A percentile compares a stretch with the other conserved stretches of the same genome.
Evolutionary conservation across 2,797 vertebrate genomes (phyloP).

Genomic region (Sebastes paucispinis): DNA sequence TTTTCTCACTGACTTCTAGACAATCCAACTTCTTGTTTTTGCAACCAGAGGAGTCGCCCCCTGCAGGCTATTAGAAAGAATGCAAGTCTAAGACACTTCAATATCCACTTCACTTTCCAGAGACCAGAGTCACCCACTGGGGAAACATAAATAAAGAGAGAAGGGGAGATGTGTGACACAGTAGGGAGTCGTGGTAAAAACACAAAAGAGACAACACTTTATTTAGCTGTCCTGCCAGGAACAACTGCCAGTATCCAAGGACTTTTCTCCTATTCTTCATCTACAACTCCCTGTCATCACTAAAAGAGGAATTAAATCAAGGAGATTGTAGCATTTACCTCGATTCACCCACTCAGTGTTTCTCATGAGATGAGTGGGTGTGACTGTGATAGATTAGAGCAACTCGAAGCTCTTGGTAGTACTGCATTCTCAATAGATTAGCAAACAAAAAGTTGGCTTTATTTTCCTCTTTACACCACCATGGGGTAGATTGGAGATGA

Average conservation of each 20-base stretch:
- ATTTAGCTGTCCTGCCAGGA: background rate
- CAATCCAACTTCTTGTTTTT: no score
- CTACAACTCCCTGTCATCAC: background rate
- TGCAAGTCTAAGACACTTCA: no score
- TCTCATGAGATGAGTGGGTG: slow-evolving; percentile 1
- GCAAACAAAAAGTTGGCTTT: slow-evolving; percentile 29
- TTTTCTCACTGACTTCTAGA: no score
- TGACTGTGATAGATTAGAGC: slow-evolving; percentile 36
- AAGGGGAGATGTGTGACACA: background rate
- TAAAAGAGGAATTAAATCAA: slow-evolving; percentile 13
- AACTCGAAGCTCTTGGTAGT: slow-evolving; percentile 7
- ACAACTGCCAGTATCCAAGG: background rate
- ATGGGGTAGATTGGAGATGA: slow-evolving; percentile 61
- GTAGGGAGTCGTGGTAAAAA: background rate
- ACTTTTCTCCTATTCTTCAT: background rate
- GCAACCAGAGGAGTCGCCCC: no score
- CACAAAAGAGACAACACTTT: background rate
- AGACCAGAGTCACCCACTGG: no score
- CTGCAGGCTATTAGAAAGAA: no score
- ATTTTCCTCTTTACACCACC: slow-evolving; percentile 43
- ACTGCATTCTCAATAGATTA: slow-evolving; percentile 21
- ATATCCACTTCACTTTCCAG: no score
- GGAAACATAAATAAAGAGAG: no score
- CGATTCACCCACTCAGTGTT: slow-evolving; percentile 10
- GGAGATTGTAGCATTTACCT: slow-evolving; percentile 16